These are phyloP conservation scores for Cerastis rubricosa DNA, from an alignment of 2,888 invertebrate genomes.

Conservation along the genomic window DNA sequence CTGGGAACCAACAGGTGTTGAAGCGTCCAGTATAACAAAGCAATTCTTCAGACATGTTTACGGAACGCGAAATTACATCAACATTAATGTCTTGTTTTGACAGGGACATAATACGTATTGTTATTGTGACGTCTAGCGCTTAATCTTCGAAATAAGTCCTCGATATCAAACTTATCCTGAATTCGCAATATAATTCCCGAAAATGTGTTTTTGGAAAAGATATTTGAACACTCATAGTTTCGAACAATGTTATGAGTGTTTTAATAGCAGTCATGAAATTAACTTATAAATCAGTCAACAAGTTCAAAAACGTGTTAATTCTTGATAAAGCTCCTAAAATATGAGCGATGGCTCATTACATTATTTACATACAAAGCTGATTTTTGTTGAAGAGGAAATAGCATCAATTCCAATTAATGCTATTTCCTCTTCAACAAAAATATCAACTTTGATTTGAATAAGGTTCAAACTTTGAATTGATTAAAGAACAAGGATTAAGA, in stretches of 20 bases:
- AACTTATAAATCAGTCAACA: neutral
- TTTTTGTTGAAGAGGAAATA: no score
- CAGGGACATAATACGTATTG: conserved; percentile 14
- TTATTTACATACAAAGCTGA: no score
- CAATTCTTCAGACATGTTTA: conserved; percentile 19
- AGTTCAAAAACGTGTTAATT: no score
- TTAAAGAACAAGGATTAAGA: no score
- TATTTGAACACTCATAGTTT: neutral
- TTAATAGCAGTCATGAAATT: neutral
- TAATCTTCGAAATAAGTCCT: neutral
- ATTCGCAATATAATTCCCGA: neutral
- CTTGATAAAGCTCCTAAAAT: no score
- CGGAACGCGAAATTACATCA: conserved; percentile 5
- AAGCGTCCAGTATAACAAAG: conserved; percentile 11
- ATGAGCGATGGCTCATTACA: no score
- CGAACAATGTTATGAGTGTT: neutral
- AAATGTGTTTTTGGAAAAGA: neutral
- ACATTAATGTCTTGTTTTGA: conserved; percentile 18
- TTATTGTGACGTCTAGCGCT: neutral
- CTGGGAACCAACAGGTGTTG: conserved; percentile 11
- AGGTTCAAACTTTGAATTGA: no score
- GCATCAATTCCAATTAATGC: no score
- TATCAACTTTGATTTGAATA: no score
- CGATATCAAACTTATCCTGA: neutral
- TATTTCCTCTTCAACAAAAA: no score